Percentiles rank a stretch among this genome's conserved stretches.
Evolutionary conservation across 2,113 vertebrate species (phyloP).

Genomic region (Amazona vittata): DNA sequence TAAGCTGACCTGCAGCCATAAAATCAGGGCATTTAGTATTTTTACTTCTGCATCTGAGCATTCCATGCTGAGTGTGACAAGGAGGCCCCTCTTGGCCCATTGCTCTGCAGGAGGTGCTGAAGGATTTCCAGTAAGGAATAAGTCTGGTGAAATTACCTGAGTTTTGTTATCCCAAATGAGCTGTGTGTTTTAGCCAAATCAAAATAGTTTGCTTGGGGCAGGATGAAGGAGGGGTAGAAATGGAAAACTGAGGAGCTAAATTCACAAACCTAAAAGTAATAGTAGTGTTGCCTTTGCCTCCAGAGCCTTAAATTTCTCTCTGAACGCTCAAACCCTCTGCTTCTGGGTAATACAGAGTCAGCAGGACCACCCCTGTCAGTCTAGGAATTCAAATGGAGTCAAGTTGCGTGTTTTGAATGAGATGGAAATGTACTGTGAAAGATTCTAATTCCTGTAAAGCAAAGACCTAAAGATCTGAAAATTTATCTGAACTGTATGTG

Average conservation of each 20-base stretch:
- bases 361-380: background rate
- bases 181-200: accelerated
- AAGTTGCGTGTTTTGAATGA: background rate
- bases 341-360: background rate
- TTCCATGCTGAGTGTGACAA: background rate
- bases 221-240: background rate
- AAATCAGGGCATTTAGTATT: background rate
- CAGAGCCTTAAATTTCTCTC: background rate
- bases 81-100: background rate
- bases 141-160: background rate
- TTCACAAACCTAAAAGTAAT: background rate
- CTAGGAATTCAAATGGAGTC: background rate
- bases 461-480: background rate
- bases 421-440: background rate
- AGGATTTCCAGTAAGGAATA: background rate
- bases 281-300: background rate
- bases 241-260: background rate
- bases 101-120: background rate
- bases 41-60: background rate
- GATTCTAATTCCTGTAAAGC: background rate
- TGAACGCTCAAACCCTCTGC: background rate
- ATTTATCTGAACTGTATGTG: background rate
- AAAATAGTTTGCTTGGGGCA: background rate
- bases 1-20: background rate
- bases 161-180: background rate